Evolutionary conservation across 2,797 vertebrate species (phyloP).

Genomic region (Crocodylus rhombifer): DNA sequence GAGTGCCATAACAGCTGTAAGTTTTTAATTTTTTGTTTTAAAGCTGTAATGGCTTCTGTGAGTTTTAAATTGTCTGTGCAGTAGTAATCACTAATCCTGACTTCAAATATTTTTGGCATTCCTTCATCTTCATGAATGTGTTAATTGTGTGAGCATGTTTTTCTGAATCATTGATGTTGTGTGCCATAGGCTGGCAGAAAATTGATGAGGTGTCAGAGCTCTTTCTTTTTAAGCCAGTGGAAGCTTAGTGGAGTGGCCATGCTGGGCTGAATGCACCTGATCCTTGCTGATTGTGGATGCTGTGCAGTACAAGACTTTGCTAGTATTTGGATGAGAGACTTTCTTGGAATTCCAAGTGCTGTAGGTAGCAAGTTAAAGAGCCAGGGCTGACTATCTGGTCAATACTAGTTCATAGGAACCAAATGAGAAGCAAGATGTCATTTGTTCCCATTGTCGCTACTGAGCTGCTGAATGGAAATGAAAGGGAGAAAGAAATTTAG

Average conservation of each 20-base stretch:
- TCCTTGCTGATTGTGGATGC: too few species aligned
- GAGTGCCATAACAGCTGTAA: neutral
- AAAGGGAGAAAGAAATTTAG: neutral
- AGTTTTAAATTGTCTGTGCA: neutral
- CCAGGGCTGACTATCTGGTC: too few species aligned
- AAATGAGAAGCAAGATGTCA: too few species aligned
- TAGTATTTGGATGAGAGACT: too few species aligned
- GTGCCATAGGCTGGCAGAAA: neutral
- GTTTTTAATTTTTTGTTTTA: neutral
- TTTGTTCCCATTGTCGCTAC: too few species aligned
- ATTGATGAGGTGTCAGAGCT: neutral
- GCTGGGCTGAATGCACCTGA: too few species aligned
- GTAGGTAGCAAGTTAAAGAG: too few species aligned
- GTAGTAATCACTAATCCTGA: neutral
- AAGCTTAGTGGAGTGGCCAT: neutral
- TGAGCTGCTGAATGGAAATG: too few species aligned
- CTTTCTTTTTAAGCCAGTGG: neutral
- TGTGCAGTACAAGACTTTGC: too few species aligned
- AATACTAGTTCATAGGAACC: too few species aligned
- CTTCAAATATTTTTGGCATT: neutral
- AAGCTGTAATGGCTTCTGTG: neutral
- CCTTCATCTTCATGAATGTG: neutral
- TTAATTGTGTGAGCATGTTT: neutral
- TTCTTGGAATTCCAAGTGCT: too few species aligned
- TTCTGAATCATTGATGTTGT: neutral